Conservation (phyloP, 2,113 vertebrate genomes). For the Australoheros scitulus region DNA sequence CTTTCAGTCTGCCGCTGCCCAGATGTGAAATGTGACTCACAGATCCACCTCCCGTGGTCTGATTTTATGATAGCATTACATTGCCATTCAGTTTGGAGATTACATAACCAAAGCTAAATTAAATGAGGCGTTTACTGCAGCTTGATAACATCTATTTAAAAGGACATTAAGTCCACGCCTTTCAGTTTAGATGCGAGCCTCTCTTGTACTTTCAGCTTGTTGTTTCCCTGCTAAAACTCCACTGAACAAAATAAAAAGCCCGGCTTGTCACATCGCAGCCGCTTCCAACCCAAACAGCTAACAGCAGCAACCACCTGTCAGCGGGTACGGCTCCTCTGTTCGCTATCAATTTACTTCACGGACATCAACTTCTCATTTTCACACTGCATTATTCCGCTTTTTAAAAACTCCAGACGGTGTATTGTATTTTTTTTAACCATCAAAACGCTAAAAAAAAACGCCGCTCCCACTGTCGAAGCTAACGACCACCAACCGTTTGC, state of each 20-base stretch:
- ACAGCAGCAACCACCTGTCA: neutral
- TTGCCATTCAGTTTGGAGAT: neutral
- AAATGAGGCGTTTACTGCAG: neutral
- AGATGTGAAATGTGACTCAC: neutral
- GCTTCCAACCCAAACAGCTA: neutral
- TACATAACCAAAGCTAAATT: neutral
- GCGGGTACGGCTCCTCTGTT: neutral
- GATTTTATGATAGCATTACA: neutral
- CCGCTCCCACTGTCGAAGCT: no score
- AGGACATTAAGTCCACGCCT: neutral
- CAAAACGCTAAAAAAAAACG: neutral
- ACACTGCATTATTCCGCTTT: no score
- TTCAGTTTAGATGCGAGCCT: neutral
- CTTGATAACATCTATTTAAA: neutral
- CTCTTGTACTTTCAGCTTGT: neutral
- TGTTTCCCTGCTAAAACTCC: neutral
- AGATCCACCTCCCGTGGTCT: accelerated
- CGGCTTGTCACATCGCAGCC: neutral
- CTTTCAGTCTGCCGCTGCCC: neutral
- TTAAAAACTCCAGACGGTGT: neutral
- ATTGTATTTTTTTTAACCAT: neutral
- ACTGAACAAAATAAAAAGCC: accelerated
- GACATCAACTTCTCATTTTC: slow-evolving; percentile 1
- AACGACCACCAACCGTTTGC: neutral
- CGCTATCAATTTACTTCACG: neutral